Percentiles rank a stretch among this genome's conserved stretches.
Conservation (phyloP, 2,888 invertebrate species). For the Chironomus riparius region DNA sequence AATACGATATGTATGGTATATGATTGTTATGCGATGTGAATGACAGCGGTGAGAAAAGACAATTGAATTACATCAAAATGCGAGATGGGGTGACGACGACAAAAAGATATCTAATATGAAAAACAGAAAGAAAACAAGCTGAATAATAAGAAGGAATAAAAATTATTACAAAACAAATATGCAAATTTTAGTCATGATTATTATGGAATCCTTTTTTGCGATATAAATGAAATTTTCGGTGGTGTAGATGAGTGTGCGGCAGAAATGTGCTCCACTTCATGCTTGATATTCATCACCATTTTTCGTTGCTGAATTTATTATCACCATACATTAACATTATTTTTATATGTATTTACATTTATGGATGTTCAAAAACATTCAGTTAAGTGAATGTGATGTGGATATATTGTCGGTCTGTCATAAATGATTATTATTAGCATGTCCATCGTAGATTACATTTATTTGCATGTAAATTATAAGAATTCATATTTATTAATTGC, state of each 20-base stretch:
- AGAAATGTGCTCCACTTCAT: too few relatives aligned
- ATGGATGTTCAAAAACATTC: too few relatives aligned
- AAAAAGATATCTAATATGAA: neutral
- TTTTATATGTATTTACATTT: neutral
- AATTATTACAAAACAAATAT: slow-evolving; percentile 1
- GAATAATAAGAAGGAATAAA: neutral
- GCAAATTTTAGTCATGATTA: neutral
- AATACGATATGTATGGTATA: neutral
- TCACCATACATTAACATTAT: neutral
- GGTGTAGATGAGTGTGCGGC: neutral
- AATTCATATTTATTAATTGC: too few relatives aligned
- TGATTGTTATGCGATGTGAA: neutral
- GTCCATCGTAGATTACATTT: too few relatives aligned
- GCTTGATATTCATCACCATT: neutral
- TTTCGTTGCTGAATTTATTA: neutral
- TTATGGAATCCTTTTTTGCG: neutral
- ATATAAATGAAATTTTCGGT: neutral
- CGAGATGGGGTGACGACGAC: neutral
- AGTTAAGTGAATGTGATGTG: too few relatives aligned
- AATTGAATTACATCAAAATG: neutral
- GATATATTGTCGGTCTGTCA: too few relatives aligned
- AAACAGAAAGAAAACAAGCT: neutral
- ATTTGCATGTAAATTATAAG: too few relatives aligned
- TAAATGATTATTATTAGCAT: too few relatives aligned
- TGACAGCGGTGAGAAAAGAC: neutral